Conservation (phyloP, 2,113 vertebrate species). For the Buteo buteo region DNA sequence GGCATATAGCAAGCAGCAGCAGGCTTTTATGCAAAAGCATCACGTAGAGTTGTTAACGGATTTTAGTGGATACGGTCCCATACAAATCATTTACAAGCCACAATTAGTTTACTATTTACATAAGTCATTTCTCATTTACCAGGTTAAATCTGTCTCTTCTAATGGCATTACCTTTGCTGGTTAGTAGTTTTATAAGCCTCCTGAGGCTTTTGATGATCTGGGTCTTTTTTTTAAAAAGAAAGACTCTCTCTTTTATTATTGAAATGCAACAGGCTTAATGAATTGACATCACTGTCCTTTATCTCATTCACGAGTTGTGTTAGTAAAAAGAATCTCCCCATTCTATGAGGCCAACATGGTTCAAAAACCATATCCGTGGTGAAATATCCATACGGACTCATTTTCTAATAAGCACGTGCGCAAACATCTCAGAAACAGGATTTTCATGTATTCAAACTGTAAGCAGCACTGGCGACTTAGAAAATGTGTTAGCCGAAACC, state of each 20-base stretch:
- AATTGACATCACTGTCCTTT: slow-evolving; percentile 80
- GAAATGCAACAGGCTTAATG: slow-evolving; percentile 88
- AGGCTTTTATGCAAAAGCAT: slow-evolving; percentile 89
- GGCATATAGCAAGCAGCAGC: slow-evolving; percentile 87
- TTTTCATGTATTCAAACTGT: slow-evolving; percentile 95
- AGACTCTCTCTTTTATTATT: slow-evolving; percentile 71
- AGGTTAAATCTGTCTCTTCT: slow-evolving; percentile 76
- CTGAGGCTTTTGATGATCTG: slow-evolving; percentile 66
- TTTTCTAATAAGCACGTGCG: slow-evolving; percentile 88
- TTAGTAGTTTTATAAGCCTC: slow-evolving; percentile 92
- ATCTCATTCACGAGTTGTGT: slow-evolving; percentile 81
- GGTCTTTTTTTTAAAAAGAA: slow-evolving; percentile 29
- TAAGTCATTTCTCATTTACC: slow-evolving; percentile 72
- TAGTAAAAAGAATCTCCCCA: slow-evolving; percentile 88
- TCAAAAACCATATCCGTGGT: slow-evolving; percentile 86
- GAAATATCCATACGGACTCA: slow-evolving; percentile 89
- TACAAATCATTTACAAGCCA: slow-evolving; percentile 92
- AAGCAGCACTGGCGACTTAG: slow-evolving; percentile 94
- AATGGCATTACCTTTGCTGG: slow-evolving; percentile 78
- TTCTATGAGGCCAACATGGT: slow-evolving; percentile 76
- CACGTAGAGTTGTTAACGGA: slow-evolving; percentile 81
- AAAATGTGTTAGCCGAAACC: slow-evolving; percentile 98
- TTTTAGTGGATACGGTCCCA: slow-evolving; percentile 85
- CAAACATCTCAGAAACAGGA: slow-evolving; percentile 97
- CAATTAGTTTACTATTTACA: slow-evolving; percentile 99